Conservation (phyloP, 2,888 invertebrate species). For the Eudemis profundana region DNA sequence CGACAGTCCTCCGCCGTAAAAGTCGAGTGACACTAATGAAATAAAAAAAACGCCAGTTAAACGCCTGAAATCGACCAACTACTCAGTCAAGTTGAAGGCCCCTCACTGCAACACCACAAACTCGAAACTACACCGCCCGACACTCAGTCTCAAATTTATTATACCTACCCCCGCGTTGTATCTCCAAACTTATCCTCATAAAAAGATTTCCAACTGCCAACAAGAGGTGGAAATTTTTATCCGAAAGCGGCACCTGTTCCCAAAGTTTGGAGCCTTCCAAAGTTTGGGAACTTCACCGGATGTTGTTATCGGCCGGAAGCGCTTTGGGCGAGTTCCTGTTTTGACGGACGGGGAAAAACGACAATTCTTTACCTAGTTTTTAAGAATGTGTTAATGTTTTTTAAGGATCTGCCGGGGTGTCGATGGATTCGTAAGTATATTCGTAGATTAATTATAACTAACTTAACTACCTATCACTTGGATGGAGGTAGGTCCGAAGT, state of each 20-base stretch:
- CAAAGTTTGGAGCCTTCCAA: constrained; percentile 59
- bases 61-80: no score
- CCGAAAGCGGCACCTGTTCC: constrained; percentile 80
- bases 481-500: no score
- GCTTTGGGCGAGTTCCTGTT: constrained; percentile 84
- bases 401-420: not conserved
- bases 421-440: no score
- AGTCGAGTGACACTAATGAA: no score
- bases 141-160: constrained; percentile 40
- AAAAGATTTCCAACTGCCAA: constrained; percentile 60
- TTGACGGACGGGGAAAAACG: constrained; percentile 77
- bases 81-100: not conserved
- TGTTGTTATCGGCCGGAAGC: constrained; percentile 85
- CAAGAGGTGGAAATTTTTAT: constrained; percentile 80
- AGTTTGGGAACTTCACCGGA: constrained; percentile 73
- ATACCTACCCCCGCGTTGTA: constrained; percentile 50
- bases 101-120: not conserved
- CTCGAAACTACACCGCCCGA: constrained; percentile 17
- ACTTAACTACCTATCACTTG: no score
- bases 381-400: constrained; percentile 38
- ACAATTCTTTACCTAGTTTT: constrained; percentile 51
- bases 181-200: constrained; percentile 65
- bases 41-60: no score
- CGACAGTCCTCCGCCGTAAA: no score
- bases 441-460: no score